Conservation (phyloP, 2,797 vertebrate species). For the Sphenodon punctatus region DNA sequence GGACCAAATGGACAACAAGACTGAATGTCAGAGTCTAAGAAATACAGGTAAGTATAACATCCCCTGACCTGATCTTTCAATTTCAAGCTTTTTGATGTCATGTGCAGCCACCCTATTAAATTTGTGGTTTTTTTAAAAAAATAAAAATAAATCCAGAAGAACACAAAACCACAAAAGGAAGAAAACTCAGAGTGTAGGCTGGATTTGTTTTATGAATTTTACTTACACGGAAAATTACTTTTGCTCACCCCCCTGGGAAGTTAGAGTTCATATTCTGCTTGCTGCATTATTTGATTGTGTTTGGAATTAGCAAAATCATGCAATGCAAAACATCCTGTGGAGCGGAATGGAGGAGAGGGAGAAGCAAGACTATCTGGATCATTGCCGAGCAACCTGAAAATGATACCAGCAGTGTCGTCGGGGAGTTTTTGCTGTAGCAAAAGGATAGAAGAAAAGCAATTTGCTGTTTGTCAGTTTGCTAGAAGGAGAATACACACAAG, state of each 20-base stretch:
- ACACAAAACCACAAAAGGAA: neutral
- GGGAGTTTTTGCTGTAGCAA: neutral
- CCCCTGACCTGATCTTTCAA: neutral
- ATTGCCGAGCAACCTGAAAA: constrained; percentile 7
- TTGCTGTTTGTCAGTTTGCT: constrained; percentile 22
- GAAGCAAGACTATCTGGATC: constrained; percentile 7
- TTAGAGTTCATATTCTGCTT: neutral
- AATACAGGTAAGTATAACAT: neutral
- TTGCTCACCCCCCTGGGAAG: neutral
- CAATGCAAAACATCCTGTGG: neutral
- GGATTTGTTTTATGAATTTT: neutral
- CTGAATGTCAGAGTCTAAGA: neutral
- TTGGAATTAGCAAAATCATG: neutral
- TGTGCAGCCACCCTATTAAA: no score
- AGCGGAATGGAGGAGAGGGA: neutral
- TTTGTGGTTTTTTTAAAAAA: no score
- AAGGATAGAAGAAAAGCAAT: neutral
- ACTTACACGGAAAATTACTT: neutral
- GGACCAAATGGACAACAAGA: neutral
- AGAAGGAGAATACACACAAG: neutral
- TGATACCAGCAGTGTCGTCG: neutral
- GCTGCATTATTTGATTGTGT: neutral
- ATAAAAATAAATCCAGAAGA: no score
- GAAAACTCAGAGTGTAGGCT: neutral
- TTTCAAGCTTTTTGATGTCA: neutral